Conservation (phyloP, 2,113 vertebrate genomes). For the Etheostoma spectabile region DNA sequence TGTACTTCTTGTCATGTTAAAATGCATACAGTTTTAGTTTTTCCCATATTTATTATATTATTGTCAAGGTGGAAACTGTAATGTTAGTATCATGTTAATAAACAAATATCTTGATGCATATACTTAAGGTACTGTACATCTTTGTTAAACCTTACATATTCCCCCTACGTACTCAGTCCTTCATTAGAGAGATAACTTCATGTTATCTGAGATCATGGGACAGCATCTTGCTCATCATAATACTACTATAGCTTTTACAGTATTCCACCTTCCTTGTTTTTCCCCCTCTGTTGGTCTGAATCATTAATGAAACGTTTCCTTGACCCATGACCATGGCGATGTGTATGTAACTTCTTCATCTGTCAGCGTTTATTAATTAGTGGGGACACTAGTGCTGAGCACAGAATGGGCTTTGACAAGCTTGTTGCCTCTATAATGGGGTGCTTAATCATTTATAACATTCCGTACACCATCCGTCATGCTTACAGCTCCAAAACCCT, state of each 20-base stretch:
- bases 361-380: conserved; percentile 78
- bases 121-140: neutral
- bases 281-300: conserved; percentile 50
- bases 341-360: conserved; percentile 64
- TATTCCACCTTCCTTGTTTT: neutral
- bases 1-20: neutral
- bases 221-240: neutral
- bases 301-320: conserved; percentile 69
- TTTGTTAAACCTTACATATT: neutral
- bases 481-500: conserved; percentile 46
- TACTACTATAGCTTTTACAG: neutral
- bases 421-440: conserved; percentile 55
- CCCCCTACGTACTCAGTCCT: neutral
- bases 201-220: neutral
- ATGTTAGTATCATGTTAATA: neutral
- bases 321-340: conserved; percentile 68
- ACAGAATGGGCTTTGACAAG: conserved; percentile 54
- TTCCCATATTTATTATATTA: neutral
- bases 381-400: conserved; percentile 19
- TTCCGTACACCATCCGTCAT: conserved; percentile 39
- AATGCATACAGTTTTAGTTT: neutral
- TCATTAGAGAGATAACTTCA: neutral
- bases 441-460: conserved; percentile 75
- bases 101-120: neutral
- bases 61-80: neutral